A percentile compares a stretch with the other conserved stretches of the same genome.
phyloP scores from a whole-genome alignment of 2,113 vertebrate species.

The Monarcha castaneiventris region DNA sequence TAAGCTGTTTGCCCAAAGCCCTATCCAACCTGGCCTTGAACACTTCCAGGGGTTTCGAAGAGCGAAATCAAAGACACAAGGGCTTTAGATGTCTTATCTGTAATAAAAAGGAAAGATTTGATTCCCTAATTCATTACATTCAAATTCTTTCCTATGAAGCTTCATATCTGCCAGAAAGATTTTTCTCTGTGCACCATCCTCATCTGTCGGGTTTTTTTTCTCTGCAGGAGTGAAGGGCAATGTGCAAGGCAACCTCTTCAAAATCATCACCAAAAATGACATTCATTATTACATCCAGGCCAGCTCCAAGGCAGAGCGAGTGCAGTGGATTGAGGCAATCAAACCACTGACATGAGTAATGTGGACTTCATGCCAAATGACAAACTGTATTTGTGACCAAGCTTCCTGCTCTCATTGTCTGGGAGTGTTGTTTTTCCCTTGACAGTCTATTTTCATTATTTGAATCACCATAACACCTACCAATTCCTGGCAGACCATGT shows the following conservation, averaged over 20 bases:
- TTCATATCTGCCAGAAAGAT: not conserved
- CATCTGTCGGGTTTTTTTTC: not conserved
- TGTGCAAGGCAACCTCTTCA: slow-evolving; percentile 93
- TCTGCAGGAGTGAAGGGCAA: slow-evolving; percentile 91
- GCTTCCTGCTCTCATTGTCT: not conserved
- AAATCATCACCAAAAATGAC: slow-evolving; percentile 92
- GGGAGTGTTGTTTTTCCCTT: not conserved
- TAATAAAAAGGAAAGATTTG: not conserved
- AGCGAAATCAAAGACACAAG: not conserved
- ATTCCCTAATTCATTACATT: not conserved
- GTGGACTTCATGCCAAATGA: not conserved
- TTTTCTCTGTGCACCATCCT: not conserved
- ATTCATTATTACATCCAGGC: slow-evolving; percentile 92
- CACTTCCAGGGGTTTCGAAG: not conserved
- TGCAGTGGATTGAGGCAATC: slow-evolving; percentile 91
- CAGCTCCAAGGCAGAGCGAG: slow-evolving; percentile 84
- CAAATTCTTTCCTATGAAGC: not conserved
- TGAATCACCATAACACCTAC: not conserved
- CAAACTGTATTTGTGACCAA: not conserved
- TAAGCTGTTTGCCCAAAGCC: not conserved
- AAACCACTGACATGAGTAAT: slow-evolving; percentile 77
- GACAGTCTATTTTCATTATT: not conserved
- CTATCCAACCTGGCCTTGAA: not conserved
- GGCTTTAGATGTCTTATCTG: not conserved
- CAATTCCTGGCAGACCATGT: not conserved